A percentile compares a stretch with the other conserved stretches of the same genome.
Conservation (phyloP, 2,113 vertebrate species). For the Corydoras maculifer region DNA sequence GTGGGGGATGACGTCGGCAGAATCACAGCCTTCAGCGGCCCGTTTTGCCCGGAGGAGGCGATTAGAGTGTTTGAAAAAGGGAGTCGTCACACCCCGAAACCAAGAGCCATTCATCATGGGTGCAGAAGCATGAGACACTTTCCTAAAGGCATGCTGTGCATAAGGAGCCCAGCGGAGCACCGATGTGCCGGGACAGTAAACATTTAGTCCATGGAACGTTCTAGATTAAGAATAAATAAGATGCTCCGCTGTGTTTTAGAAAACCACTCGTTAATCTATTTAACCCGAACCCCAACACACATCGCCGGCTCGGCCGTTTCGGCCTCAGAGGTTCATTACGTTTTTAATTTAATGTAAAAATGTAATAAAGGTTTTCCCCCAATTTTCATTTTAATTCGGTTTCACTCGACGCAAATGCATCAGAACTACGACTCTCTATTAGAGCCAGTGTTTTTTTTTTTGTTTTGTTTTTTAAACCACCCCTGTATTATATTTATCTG, state of each 20-base stretch:
- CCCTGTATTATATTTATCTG: too few relatives aligned
- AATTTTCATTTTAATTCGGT: too few relatives aligned
- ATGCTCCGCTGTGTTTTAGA: background rate
- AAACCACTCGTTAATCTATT: background rate
- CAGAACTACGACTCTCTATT: too few relatives aligned
- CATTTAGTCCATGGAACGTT: background rate
- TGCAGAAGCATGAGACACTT: conserved; percentile 16
- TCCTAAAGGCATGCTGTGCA: conserved; percentile 18
- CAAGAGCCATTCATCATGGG: conserved; percentile 17
- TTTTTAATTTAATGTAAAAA: too few relatives aligned
- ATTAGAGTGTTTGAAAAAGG: background rate
- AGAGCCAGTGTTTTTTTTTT: too few relatives aligned
- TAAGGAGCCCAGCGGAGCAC: conserved; percentile 1
- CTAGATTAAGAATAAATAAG: background rate
- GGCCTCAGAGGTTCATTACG: too few relatives aligned
- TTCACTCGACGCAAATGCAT: too few relatives aligned
- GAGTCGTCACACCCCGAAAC: conserved; percentile 8
- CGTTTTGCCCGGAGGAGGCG: background rate
- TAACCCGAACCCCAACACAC: background rate
- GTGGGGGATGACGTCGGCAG: background rate
- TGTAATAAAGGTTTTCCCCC: too few relatives aligned
- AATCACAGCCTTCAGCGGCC: background rate
- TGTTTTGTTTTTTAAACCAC: too few relatives aligned
- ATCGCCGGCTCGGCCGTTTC: background rate
- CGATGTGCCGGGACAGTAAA: background rate